Conservation (phyloP, 2,888 invertebrate species). For the Xestia rhomboidea region DNA sequence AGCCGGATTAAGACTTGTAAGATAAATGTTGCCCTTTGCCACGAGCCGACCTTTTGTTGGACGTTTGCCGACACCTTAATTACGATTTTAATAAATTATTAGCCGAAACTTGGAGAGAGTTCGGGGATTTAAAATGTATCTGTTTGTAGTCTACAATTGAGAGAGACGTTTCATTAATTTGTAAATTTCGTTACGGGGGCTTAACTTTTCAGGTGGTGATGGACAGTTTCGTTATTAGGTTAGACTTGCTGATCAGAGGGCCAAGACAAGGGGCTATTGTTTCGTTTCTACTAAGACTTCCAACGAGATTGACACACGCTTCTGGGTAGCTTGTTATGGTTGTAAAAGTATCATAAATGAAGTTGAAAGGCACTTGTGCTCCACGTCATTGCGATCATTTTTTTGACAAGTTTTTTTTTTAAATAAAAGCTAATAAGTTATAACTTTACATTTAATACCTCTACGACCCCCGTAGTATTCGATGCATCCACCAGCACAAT, state of each 20-base stretch:
- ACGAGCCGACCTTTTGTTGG: conserved; percentile 62
- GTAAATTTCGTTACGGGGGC: conserved; percentile 6
- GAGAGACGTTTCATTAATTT: conserved; percentile 35
- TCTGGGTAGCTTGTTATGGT: not conserved
- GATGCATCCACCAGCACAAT: too few relatives aligned
- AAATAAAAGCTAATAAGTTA: too few relatives aligned
- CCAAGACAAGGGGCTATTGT: too few relatives aligned
- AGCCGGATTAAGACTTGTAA: conserved; percentile 64
- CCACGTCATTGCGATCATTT: too few relatives aligned
- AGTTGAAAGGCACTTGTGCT: too few relatives aligned
- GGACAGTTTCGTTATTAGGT: not conserved
- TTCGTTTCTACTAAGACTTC: not conserved
- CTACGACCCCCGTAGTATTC: too few relatives aligned
- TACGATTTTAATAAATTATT: conserved; percentile 81
- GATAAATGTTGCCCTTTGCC: conserved; percentile 71
- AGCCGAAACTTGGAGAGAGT: conserved; percentile 64
- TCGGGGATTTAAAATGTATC: conserved; percentile 62
- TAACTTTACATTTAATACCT: too few relatives aligned
- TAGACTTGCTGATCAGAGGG: not conserved
- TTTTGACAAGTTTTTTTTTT: too few relatives aligned
- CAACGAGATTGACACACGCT: not conserved
- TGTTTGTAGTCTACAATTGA: conserved; percentile 41
- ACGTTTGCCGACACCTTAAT: conserved; percentile 74
- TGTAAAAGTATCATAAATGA: not conserved
- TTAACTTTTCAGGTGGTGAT: conserved; percentile 29